These are phyloP conservation scores for Sclerodermus sp. DNA, from an alignment of 2,888 invertebrate genomes.

Conservation along the genomic window DNA sequence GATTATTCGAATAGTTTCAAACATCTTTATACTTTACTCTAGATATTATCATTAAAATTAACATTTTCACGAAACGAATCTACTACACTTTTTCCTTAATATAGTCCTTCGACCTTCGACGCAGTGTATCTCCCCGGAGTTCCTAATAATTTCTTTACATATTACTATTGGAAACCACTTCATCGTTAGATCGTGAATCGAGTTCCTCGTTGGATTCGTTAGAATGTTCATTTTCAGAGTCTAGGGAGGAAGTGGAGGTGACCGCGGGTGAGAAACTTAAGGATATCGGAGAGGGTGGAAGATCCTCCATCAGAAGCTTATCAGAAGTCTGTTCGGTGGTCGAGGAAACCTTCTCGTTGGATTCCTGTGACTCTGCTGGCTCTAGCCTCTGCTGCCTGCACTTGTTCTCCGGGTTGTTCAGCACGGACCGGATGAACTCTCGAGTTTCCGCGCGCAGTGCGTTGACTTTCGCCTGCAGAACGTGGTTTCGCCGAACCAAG, in stretches of 20 bases:
- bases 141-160: too few species aligned
- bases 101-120: too few species aligned
- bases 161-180: too few species aligned
- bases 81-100: too few species aligned
- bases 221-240: too few species aligned
- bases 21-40: too few species aligned
- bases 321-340: conserved; percentile 5
- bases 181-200: too few species aligned
- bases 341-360: conserved; percentile 16
- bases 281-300: conserved; percentile 9
- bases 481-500: conserved; percentile 40
- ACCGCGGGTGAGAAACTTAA: conserved; percentile 12
- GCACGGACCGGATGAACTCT: conserved; percentile 38
- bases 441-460: conserved; percentile 41
- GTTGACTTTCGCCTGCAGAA: conserved; percentile 42
- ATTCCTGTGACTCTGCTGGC: neutral
- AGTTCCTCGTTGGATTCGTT: too few species aligned
- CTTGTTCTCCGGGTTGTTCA: conserved; percentile 37
- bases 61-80: too few species aligned
- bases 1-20: too few species aligned
- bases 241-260: conserved; percentile 8
- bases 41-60: too few species aligned
- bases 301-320: conserved; percentile 2
- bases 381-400: conserved; percentile 13
- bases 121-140: too few species aligned